Percentiles rank a stretch among this genome's conserved stretches.
Evolutionary conservation across 1,140 invertebrate species (phyloP).

Genomic region (Anthonomus grandis): DNA sequence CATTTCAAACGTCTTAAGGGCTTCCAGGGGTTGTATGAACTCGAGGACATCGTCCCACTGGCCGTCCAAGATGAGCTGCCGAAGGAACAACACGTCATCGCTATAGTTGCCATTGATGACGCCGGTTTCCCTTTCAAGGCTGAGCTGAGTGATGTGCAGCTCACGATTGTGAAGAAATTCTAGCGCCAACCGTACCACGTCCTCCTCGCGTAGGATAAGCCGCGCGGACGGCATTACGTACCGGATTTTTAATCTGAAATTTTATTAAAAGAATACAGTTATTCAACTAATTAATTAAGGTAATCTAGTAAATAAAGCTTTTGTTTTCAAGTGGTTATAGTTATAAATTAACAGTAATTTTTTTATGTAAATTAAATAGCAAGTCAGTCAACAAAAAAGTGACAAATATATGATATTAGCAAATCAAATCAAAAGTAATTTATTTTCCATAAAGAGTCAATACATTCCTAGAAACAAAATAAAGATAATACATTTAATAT

Average conservation of each 20-base stretch:
- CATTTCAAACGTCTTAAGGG: constrained; percentile 73
- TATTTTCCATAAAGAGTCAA: too few species aligned
- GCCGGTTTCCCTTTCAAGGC: constrained; percentile 91
- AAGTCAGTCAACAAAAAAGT: too few species aligned
- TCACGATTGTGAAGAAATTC: constrained; percentile 91
- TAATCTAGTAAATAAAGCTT: background rate
- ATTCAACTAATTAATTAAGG: background rate
- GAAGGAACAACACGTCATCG: constrained; percentile 89
- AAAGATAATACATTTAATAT: too few species aligned
- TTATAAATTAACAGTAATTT: background rate
- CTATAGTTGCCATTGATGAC: constrained; percentile 90
- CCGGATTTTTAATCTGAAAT: constrained; percentile 59
- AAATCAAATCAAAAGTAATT: too few species aligned
- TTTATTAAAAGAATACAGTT: too few species aligned
- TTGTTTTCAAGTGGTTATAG: background rate
- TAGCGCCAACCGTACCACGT: constrained; percentile 84
- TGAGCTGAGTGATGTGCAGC: constrained; percentile 86
- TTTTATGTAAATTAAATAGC: background rate
- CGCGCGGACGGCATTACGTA: constrained; percentile 78
- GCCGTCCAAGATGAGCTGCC: constrained; percentile 93
- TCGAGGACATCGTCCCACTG: constrained; percentile 97
- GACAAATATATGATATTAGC: too few species aligned
- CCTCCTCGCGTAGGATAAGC: constrained; percentile 81
- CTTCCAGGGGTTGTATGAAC: constrained; percentile 92
- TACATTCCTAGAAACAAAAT: too few species aligned